Base-by-base conservation (phyloP, 2,888 invertebrate genomes). In the Synergus gifuensis region DNA sequence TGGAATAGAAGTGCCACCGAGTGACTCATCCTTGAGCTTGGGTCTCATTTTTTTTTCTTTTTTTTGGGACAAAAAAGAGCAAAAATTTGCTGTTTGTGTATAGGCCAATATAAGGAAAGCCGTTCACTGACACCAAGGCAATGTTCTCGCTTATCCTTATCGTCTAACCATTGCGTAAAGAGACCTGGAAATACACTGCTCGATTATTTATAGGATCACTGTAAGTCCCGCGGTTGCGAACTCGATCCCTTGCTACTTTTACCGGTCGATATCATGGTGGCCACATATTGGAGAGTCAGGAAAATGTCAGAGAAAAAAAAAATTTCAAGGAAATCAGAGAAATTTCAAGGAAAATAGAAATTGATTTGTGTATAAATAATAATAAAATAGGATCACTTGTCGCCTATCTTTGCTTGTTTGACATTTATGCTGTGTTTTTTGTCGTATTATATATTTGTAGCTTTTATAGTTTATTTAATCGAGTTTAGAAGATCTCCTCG, bases 191-290 rank as follows among this genome's bases (percentile, higher is more conserved):
- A 88, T 86, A 85, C 85, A 87, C 85, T 83, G 81, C 79, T 76
- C 82, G 85, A 86, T 88, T 88, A 87, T 87, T 88, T 86, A 86
- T 87, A 85, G 86, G 83, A 76, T 80, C 78, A 80, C 79, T 85
- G 5, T 84, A 77, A 67, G 77, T 78, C 44, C 44, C 77, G 78
- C 46, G 73, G 67, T 78, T 76, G 79, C 69, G 62, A 78, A 81
- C 80, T 77, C 77, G 76, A 76, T 83, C 73, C 49, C 80, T 80
- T 78, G 78, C 60, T 73, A 82, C 81, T 80, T 81, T 81, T 64
- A 77, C 28, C 36, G 18, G 40, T 66, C 40, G 28, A 66, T 46
- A 66, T 54, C 36, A 36, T 5, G 36, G 36, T 36, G 36, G 36
- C 36, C 36, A 7, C 36, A 36, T 36, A 0, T 36, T 7, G 0